Evolutionary conservation across 2,797 vertebrate genomes (phyloP).

Genomic region (Thripadectes ignobilis): DNA sequence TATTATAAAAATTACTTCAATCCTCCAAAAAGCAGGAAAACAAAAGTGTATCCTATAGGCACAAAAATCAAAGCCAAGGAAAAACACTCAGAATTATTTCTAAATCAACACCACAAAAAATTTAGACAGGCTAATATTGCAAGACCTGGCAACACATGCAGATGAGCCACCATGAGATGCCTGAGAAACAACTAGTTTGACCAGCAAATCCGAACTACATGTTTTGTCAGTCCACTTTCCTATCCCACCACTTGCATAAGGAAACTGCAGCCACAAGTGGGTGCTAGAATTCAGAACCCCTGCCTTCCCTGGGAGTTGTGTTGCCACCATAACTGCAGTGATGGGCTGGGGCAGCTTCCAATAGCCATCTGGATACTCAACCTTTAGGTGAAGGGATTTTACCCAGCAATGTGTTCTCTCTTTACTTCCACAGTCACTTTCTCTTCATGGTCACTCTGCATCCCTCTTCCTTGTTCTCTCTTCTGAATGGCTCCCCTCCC

Average conservation of each 20-base stretch:
- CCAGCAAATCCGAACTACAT: background rate
- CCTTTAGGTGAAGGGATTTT: background rate
- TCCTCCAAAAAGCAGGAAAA: background rate
- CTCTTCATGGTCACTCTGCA: background rate
- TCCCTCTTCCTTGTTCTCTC: background rate
- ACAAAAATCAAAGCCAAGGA: background rate
- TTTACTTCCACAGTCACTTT: background rate
- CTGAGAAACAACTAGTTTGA: background rate
- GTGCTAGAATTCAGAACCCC: background rate
- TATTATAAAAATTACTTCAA: background rate
- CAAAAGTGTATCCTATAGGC: background rate
- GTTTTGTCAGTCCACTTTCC: background rate
- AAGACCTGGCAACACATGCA: background rate
- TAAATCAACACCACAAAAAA: background rate
- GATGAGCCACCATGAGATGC: background rate
- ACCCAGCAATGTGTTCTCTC: background rate
- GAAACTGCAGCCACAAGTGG: background rate
- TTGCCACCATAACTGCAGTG: background rate
- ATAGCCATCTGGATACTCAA: background rate
- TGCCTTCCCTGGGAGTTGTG: accelerated
- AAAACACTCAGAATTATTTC: background rate
- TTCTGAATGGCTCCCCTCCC: background rate
- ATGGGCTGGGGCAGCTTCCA: background rate
- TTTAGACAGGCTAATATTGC: background rate
- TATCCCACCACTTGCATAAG: accelerated